Evolutionary conservation across 2,888 invertebrate species (phyloP).

Genomic region (Silvanus unidentatus): DNA sequence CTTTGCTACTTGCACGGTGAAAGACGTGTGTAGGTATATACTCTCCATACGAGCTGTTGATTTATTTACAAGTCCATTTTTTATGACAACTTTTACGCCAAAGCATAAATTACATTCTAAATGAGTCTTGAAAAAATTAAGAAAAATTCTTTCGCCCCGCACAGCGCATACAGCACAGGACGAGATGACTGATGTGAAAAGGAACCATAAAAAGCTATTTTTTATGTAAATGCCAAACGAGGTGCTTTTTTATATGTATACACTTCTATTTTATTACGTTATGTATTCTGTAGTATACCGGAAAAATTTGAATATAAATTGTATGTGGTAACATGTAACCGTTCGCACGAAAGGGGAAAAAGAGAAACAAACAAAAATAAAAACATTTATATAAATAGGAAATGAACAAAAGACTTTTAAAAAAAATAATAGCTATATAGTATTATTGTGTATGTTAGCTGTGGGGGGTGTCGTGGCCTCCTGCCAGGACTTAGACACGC

Average conservation of each 20-base stretch:
- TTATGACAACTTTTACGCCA: constrained; percentile 11
- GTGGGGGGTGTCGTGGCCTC: constrained; percentile 35
- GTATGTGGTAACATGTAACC: not conserved
- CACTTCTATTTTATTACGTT: constrained; percentile 1
- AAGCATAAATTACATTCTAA: constrained; percentile 1
- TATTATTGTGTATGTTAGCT: constrained; percentile 34
- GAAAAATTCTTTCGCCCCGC: not conserved
- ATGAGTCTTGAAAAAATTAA: not conserved
- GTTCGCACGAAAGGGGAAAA: constrained; percentile 25
- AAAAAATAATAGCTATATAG: constrained; percentile 28
- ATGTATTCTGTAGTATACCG: not conserved
- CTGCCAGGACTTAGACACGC: constrained; percentile 29
- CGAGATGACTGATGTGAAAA: no score
- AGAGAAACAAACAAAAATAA: constrained; percentile 26
- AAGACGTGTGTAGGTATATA: constrained; percentile 14
- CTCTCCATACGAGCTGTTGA: constrained; percentile 17
- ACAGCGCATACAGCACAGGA: no score
- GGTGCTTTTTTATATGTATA: not conserved
- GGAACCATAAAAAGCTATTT: not conserved
- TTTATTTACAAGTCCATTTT: constrained; percentile 17
- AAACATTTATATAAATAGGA: constrained; percentile 31
- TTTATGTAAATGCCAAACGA: constrained; percentile 1
- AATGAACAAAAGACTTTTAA: constrained; percentile 28
- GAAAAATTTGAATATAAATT: not conserved
- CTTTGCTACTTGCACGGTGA: constrained; percentile 12